Evolutionary conservation across 2,113 vertebrate species (phyloP), one percentile per base, ranked within the genome.

Genomic region (Phoxinus phoxinus): DNA sequence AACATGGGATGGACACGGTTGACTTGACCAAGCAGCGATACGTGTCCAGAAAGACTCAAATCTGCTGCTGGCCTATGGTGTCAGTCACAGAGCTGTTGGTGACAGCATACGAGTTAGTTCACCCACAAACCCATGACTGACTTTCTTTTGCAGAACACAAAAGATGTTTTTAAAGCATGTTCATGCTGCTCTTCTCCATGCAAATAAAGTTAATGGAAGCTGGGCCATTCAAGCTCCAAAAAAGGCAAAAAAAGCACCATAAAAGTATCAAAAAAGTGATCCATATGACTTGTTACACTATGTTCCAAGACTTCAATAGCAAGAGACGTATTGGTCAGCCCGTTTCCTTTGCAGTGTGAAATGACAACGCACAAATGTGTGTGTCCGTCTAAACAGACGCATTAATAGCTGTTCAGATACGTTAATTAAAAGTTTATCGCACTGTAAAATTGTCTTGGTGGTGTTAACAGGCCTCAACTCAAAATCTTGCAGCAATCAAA

Each of bases 61-160:
- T 46, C 71, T 46, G 41, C 72, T 44, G 72, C 72, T 46, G 11
- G 37, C 46, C 35, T 46, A 44, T 15, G 71, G 21, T 73, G 41
- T 6, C 27, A 32, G 63, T 30, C 11, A 32, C 25, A 65, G n/a
- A 11, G 46, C 46, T 48, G 46, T 48, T 48, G 67, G 35, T 19
- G 63, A 67, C 19, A 19, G 17, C 30, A 51, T 51, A 75, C 30
- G 3, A 56, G 51, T 58, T 37, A 8, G 76, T 41, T 78, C 32
- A 78, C 53, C 53, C 32, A 41, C 59, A 32, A n/a, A 89, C 63
- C 87, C 84, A 56, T 23, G 19, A 23, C 48, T 59, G 21, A 72
- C 58, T 75, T 81, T 53, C 12, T 32, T 78, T 27, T 37, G 11
- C 2, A 13, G 19, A 35, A 32, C 51, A 71, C 9, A 48, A 35